phyloP scores from a whole-genome alignment of 2,888 invertebrate species.

The Lochmaea crataegi region DNA sequence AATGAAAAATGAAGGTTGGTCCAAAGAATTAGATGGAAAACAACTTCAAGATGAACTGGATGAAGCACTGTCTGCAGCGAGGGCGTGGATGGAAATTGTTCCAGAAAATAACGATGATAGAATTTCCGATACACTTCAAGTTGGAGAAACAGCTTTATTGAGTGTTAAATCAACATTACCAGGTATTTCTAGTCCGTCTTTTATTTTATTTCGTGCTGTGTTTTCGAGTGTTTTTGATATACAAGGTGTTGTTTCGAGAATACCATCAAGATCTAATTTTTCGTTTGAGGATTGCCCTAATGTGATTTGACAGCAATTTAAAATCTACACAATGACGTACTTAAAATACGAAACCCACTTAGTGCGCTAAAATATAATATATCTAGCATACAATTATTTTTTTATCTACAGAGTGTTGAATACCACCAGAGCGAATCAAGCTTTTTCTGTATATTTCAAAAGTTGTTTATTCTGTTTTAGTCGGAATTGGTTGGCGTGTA shows the following conservation, averaged over 20 bases:
- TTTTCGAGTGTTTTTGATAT: no score
- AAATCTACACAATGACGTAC: no score
- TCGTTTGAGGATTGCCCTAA: no score
- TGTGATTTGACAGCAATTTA: no score
- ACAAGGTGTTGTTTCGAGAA: no score
- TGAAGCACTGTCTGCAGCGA: constrained; percentile 63
- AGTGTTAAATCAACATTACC: constrained; percentile 74
- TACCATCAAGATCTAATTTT: no score
- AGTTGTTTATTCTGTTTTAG: constrained; percentile 58
- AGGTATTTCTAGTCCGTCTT: constrained; percentile 61
- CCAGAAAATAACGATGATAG: constrained; percentile 55
- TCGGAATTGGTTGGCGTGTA: constrained; percentile 78
- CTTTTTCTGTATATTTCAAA: constrained; percentile 8
- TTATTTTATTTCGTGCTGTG: not conserved
- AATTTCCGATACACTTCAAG: constrained; percentile 73
- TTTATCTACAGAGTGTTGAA: no score
- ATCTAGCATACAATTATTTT: no score
- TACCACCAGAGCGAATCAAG: not conserved
- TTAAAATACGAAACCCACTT: no score
- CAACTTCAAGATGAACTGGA: constrained; percentile 57
- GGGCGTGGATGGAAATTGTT: constrained; percentile 79
- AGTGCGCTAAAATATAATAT: no score
- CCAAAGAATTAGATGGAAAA: constrained; percentile 64
- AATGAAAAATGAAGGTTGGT: constrained; percentile 70
- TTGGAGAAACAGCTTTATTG: constrained; percentile 78